Conservation (phyloP, 1,140 invertebrate species). For the Drosophila tropicalis region DNA sequence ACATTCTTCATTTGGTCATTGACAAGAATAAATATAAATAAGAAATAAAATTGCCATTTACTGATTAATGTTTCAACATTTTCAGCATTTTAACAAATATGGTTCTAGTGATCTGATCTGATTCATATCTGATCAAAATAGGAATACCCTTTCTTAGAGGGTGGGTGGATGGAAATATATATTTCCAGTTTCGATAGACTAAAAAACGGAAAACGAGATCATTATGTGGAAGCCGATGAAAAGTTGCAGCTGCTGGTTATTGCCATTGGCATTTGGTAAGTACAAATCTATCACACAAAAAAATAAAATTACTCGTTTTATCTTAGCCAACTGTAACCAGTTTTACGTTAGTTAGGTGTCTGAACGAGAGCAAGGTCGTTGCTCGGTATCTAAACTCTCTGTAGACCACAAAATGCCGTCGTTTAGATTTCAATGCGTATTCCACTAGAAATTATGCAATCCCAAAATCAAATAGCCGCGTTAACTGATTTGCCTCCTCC, state of each 20-base stretch:
- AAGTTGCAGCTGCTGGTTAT: slow-evolving; percentile 49
- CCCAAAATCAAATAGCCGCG: neutral
- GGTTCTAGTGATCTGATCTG: slow-evolving; percentile 22
- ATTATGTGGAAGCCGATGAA: slow-evolving; percentile 43
- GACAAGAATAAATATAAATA: slow-evolving; percentile 8
- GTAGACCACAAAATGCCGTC: slow-evolving; percentile 36
- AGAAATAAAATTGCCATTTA: slow-evolving; percentile 26
- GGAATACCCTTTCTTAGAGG: neutral
- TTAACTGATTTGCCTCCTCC: neutral
- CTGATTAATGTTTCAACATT: slow-evolving; percentile 23
- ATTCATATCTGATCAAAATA: neutral
- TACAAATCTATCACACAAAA: slow-evolving; percentile 49
- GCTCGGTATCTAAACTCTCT: neutral
- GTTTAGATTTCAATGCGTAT: slow-evolving; percentile 38
- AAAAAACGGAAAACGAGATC: neutral
- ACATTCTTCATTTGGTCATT: slow-evolving; percentile 21
- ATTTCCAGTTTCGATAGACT: neutral
- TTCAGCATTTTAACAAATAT: slow-evolving; percentile 47
- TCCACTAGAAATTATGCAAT: slow-evolving; percentile 67
- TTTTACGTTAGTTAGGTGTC: slow-evolving; percentile 51
- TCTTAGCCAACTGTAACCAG: slow-evolving; percentile 28
- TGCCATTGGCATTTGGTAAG: slow-evolving; percentile 78
- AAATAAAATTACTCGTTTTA: slow-evolving; percentile 50
- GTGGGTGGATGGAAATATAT: neutral
- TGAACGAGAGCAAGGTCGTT: slow-evolving; percentile 74